Evolutionary conservation across 2,888 invertebrate species (phyloP), one percentile per base, ranked within the genome.

Genomic region (Micropterix aruncella): DNA sequence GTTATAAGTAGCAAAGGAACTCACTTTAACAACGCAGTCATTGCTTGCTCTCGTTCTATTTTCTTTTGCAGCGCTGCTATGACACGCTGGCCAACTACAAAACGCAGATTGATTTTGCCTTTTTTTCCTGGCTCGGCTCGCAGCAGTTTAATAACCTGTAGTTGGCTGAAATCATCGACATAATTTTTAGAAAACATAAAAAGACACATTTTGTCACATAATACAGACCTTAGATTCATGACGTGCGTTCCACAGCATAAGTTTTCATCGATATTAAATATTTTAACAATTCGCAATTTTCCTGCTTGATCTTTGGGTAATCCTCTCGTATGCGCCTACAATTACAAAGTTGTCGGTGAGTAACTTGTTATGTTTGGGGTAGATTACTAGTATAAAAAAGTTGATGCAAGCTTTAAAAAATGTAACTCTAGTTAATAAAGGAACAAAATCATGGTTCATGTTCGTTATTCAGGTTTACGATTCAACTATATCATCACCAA

Each of bases 191-290:
- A n/a, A n/a, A n/a, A n/a, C 65, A 37, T 71, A 41, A 9, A 19
- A 14, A 41, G 5, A 19, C 16, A 7, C 18, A 7, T 12, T 41
- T n/a, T 18, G 12, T 37, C 37, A 37, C n/a, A 54, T 49, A 74
- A 70, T 19, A 37, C 36, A 19, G 51, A 70, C 70, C 79, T 74
- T 19, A 89, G 65, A 60, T 83, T 87, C 3, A 74, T 69, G 1
- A 91, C 87, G 57, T 91, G 91, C 0, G 91, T 91, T 1, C 91
- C 91, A 61, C 91, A 91, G 57, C 91, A 92, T 76, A 89, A 80
- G 55, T 87, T 87, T 47, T 77, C 75, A 52, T 91, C 90, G 40
- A 89, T 62, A 16, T 77, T 77, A 27, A 80, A 78, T 46, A 91
- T 91, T 43, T 76, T 74, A 27, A 92, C 76, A 2, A 91, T 78